Evolutionary conservation across 2,797 vertebrate species (phyloP).

Genomic region (Lithobates pipiens): DNA sequence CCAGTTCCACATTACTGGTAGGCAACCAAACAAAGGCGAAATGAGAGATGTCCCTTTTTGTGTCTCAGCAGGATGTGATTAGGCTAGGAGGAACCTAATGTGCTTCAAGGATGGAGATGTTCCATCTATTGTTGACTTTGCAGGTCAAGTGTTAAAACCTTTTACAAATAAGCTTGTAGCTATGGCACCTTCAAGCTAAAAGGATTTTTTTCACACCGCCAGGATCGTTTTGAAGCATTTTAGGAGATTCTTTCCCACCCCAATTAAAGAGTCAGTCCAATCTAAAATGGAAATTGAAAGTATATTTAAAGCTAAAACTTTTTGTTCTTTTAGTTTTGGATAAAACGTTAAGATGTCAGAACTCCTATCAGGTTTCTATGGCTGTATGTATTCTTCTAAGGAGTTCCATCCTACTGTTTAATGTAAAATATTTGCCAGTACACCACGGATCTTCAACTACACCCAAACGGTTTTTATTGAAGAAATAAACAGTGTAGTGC

Average conservation of each 20-base stretch:
- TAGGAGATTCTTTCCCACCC: slow-evolving; percentile 8
- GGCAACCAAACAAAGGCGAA: slow-evolving; percentile 72
- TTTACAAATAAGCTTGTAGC: slow-evolving; percentile 67
- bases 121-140: slow-evolving; percentile 71
- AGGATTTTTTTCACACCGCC: slow-evolving; percentile 37
- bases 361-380: too few relatives aligned
- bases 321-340: too few relatives aligned
- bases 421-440: too few relatives aligned
- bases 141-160: slow-evolving; percentile 74
- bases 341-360: too few relatives aligned
- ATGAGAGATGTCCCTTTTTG: slow-evolving; percentile 67
- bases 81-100: slow-evolving; percentile 72
- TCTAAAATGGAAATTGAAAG: background rate
- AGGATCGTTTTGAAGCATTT: background rate
- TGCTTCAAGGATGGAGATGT: slow-evolving; percentile 70
- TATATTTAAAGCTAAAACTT: background rate
- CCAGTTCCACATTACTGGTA: slow-evolving; percentile 66
- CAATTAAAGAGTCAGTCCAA: background rate
- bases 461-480: too few relatives aligned
- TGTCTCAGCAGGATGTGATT: slow-evolving; percentile 73
- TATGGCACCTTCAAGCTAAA: slow-evolving; percentile 51
- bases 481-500: too few relatives aligned
- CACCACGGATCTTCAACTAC: too few relatives aligned
- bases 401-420: too few relatives aligned
- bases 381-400: too few relatives aligned